These are phyloP conservation scores for Anseranas semipalmata DNA, from an alignment of 2,113 vertebrate species.

Conservation along the genomic window DNA sequence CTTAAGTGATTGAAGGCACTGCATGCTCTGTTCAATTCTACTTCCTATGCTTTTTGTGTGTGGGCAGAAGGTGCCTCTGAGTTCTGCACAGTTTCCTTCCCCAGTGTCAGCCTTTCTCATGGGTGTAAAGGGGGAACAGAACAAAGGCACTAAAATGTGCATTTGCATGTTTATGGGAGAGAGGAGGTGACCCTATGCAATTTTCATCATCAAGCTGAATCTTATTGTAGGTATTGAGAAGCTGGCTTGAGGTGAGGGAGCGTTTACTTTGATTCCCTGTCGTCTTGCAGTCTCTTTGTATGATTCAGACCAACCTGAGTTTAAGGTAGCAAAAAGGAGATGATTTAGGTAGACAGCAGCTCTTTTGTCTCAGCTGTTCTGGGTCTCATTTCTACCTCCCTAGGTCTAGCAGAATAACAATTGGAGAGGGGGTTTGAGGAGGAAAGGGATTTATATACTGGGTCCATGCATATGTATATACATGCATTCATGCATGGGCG, in stretches of 20 bases:
- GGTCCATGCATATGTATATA: fast-evolving
- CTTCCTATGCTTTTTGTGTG: not conserved
- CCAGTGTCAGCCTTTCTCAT: not conserved
- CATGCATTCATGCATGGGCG: fast-evolving
- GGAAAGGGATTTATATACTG: not conserved
- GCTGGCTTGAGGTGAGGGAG: not conserved
- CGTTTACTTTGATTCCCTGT: not conserved
- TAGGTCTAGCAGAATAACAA: not conserved
- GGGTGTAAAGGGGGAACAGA: not conserved
- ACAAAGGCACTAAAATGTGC: not conserved
- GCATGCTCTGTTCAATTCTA: not conserved
- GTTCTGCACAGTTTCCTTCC: not conserved
- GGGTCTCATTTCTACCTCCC: not conserved
- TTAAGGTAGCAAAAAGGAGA: not conserved
- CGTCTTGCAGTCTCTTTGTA: not conserved
- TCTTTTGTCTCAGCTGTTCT: not conserved
- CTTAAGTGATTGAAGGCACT: not conserved
- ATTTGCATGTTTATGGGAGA: not conserved
- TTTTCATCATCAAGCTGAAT: not conserved
- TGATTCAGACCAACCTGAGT: not conserved
- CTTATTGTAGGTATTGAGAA: not conserved
- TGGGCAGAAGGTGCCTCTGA: not conserved
- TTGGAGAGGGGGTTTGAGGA: not conserved
- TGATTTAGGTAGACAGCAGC: not conserved
- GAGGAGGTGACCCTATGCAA: not conserved